These are phyloP conservation scores for Pandemis heparana DNA, from an alignment of 2,888 invertebrate species.

Conservation along the genomic window DNA sequence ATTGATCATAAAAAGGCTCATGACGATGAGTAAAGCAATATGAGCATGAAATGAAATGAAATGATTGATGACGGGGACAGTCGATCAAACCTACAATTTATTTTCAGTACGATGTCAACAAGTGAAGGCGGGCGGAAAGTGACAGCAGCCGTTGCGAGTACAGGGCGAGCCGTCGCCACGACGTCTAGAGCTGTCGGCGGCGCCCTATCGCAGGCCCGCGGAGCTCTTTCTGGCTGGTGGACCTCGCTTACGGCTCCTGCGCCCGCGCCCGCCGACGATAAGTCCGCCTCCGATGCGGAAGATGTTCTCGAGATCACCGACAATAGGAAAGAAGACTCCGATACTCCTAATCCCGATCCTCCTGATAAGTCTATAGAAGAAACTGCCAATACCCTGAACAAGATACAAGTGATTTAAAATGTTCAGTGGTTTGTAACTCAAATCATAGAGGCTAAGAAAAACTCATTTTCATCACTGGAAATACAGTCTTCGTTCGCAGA, in stretches of 20 bases:
- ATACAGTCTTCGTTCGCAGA: background rate
- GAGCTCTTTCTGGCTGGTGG: constrained; percentile 95
- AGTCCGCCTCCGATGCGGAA: constrained; percentile 54
- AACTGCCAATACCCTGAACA: constrained; percentile 55
- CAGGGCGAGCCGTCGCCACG: constrained; percentile 93
- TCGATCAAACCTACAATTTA: background rate
- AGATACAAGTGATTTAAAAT: constrained; percentile 67
- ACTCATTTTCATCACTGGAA: background rate
- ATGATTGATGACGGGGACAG: too few relatives aligned
- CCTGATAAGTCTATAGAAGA: constrained; percentile 73
- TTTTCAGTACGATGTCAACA: constrained; percentile 94
- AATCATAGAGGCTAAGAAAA: constrained; percentile 9
- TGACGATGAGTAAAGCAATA: too few relatives aligned
- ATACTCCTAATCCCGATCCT: constrained; percentile 61
- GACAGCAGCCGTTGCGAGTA: constrained; percentile 96
- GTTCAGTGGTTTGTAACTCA: background rate
- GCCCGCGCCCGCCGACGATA: constrained; percentile 41
- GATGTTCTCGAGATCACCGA: constrained; percentile 52
- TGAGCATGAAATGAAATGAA: too few relatives aligned
- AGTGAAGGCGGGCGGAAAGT: constrained; percentile 97
- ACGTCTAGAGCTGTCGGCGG: constrained; percentile 88
- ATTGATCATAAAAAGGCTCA: too few relatives aligned
- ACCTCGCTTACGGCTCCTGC: constrained; percentile 74
- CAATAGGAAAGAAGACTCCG: constrained; percentile 53
- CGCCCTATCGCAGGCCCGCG: constrained; percentile 94